A percentile compares a stretch with the other conserved stretches of the same genome.
These are phyloP conservation scores for Drosophila watanabei DNA, from an alignment of 1,140 invertebrate genomes.

Conservation along the genomic window DNA sequence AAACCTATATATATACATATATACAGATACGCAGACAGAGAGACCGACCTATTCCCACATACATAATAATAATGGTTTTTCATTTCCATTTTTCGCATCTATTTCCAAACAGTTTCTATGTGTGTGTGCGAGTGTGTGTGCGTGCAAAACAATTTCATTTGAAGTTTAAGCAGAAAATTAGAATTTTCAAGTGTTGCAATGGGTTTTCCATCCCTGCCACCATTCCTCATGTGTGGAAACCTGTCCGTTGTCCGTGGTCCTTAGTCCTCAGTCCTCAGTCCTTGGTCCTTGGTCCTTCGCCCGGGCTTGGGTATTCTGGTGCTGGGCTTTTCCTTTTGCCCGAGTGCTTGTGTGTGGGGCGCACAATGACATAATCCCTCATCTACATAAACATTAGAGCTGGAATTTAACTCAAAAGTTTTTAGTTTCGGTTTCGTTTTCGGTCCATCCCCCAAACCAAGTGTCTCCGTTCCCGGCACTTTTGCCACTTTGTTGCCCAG, in stretches of 20 bases:
- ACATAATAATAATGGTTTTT: constrained; percentile 68
- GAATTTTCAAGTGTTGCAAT: constrained; percentile 84
- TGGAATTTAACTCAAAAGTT: constrained; percentile 84
- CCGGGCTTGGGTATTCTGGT: constrained; percentile 30
- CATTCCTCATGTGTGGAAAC: constrained; percentile 21
- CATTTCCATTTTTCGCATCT: constrained; percentile 66
- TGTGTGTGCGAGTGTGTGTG: constrained; percentile 22
- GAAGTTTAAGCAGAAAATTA: constrained; percentile 81
- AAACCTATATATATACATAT: not conserved
- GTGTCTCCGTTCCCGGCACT: constrained; percentile 62
- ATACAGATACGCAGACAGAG: constrained; percentile 1
- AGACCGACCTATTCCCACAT: constrained; percentile 45
- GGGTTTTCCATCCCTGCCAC: constrained; percentile 36
- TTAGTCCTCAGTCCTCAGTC: constrained; percentile 28
- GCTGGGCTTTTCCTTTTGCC: constrained; percentile 31
- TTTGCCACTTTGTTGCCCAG: constrained; percentile 66
- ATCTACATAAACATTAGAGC: constrained; percentile 84
- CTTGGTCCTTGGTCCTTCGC: constrained; percentile 10
- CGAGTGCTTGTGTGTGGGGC: constrained; percentile 34
- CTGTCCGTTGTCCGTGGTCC: constrained; percentile 27
- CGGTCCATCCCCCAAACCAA: constrained; percentile 64
- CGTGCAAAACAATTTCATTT: constrained; percentile 77
- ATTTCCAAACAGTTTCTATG: constrained; percentile 39
- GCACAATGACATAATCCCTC: constrained; percentile 84
- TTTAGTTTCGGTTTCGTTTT: constrained; percentile 84